Percentiles rank a stretch among this genome's conserved stretches.
Evolutionary conservation across 2,888 invertebrate genomes (phyloP).

Genomic region (Drosophila nr. medialis): DNA sequence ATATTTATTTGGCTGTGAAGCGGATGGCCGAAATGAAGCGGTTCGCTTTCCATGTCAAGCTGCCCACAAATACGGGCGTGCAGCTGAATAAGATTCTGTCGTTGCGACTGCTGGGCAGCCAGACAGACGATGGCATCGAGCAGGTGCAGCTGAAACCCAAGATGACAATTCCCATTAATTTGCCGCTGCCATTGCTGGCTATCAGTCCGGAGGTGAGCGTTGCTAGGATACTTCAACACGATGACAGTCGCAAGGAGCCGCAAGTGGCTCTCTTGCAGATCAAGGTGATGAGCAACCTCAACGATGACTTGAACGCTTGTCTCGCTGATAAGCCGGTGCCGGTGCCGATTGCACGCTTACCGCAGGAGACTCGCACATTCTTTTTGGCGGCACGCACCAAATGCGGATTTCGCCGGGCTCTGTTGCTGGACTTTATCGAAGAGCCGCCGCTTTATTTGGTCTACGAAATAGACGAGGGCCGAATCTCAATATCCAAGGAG

Average conservation of each 20-base stretch:
- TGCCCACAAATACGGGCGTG: slow-evolving; percentile 19
- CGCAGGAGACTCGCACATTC: slow-evolving; percentile 9
- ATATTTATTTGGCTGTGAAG: slow-evolving; percentile 35
- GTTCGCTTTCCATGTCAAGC: slow-evolving; percentile 40
- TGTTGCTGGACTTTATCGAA: slow-evolving; percentile 47
- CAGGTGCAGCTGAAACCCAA: slow-evolving; percentile 40
- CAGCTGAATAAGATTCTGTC: slow-evolving; percentile 29
- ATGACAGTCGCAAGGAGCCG: slow-evolving; percentile 12
- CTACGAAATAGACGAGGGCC: slow-evolving; percentile 65
- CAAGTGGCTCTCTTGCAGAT: slow-evolving; percentile 46
- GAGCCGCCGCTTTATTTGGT: slow-evolving; percentile 37
- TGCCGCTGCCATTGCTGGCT: slow-evolving; percentile 46
- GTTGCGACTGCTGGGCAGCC: slow-evolving; percentile 40
- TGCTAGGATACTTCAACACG: slow-evolving; percentile 19
- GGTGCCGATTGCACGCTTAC: not conserved
- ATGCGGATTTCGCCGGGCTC: slow-evolving; percentile 52
- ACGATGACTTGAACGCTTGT: slow-evolving; percentile 31
- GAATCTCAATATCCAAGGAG: slow-evolving; percentile 43
- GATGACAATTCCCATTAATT: slow-evolving; percentile 30
- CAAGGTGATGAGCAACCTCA: slow-evolving; percentile 27
- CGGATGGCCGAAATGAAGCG: slow-evolving; percentile 36
- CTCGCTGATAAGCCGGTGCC: not conserved
- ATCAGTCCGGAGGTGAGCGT: slow-evolving; percentile 35
- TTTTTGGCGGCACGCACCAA: slow-evolving; percentile 49
- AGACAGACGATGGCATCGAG: slow-evolving; percentile 39